Base-by-base conservation (phyloP, 2,797 vertebrate genomes). In the Erpetoichthys calabaricus region DNA sequence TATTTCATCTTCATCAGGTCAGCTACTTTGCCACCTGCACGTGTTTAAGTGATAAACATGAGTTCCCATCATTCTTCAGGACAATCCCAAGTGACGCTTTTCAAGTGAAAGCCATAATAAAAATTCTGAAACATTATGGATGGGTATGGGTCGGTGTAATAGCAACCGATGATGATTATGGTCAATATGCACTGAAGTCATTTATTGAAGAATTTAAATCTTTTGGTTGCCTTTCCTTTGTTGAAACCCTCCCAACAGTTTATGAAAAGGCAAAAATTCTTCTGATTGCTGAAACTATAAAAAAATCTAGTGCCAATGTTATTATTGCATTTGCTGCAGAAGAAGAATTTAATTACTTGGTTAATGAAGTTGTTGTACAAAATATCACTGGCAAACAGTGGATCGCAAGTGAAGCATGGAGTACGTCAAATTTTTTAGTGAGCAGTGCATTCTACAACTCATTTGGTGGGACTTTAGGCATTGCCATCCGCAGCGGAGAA, bases 71-170 rank as follows among this genome's bases (percentile, higher is more conserved):
- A 47, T 90, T 85, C 65, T 75, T 89, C 65, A 71, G 75, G 3
- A 83, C 75, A 2, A 80, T 88, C 67, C 74, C 82, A 4, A 88
- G 80, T 57, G 86, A 89, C 49, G 57, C 67, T 41, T 73, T 76
- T 57, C 85, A 87, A 56, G 80, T 75, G 0, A 68, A 63, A 46
- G 86, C 80, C 44, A 67, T 88, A 66, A 79, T 76, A 7, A 63
- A 61, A 6, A 73, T 88, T 42, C 73, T 86, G 42, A 64, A 64
- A 52, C 82, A 85, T 59, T 89, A 89, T 55, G 73, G 75, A 10
- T 91, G 89, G 84, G 84, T 73, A 41, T 91, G 88, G 85, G 75
- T 88, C 5, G 87, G 84, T 3, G 64, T 85, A 5, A 78, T 86
- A 8, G 86, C 83, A 5, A 69, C 73, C 45, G 81, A 89, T 56